Conservation (phyloP, 2,113 vertebrate genomes). For the Hippolais icterina region DNA sequence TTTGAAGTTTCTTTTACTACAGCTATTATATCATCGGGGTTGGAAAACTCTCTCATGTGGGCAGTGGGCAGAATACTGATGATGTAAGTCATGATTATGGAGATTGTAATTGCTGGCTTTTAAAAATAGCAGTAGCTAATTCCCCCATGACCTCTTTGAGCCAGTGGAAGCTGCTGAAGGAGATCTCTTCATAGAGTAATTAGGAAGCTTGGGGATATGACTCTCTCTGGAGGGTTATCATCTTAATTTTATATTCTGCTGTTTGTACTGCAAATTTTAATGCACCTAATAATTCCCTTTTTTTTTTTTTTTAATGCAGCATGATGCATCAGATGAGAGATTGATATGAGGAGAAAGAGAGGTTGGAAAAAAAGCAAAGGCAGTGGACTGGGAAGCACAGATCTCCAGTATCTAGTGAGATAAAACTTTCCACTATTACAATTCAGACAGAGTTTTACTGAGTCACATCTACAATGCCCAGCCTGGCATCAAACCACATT, state of each 20-base stretch:
- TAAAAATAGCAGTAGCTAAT: constrained; percentile 41
- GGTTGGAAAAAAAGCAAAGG: accelerated
- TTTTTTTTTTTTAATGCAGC: background rate
- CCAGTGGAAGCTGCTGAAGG: constrained; percentile 17
- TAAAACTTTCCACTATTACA: background rate
- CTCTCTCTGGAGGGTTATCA: background rate
- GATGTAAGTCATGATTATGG: constrained; percentile 52
- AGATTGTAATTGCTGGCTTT: constrained; percentile 42
- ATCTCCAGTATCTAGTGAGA: background rate
- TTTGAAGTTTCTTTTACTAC: constrained; percentile 47
- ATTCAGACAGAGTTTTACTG: background rate
- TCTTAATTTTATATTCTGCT: constrained; percentile 7
- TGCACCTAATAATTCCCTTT: constrained; percentile 25
- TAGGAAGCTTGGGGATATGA: background rate
- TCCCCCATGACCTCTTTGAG: constrained; percentile 20
- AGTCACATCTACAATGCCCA: background rate
- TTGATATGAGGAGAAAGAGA: background rate
- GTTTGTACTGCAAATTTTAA: constrained; percentile 22
- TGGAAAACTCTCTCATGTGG: background rate
- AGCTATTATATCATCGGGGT: background rate
- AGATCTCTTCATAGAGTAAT: constrained; percentile 20
- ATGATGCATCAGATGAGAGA: background rate
- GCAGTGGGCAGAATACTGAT: constrained; percentile 27
- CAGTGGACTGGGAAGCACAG: background rate
- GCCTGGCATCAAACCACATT: background rate